Evolutionary conservation across 2,888 invertebrate genomes (phyloP).

Genomic region (Caenorhabditis sinica): DNA sequence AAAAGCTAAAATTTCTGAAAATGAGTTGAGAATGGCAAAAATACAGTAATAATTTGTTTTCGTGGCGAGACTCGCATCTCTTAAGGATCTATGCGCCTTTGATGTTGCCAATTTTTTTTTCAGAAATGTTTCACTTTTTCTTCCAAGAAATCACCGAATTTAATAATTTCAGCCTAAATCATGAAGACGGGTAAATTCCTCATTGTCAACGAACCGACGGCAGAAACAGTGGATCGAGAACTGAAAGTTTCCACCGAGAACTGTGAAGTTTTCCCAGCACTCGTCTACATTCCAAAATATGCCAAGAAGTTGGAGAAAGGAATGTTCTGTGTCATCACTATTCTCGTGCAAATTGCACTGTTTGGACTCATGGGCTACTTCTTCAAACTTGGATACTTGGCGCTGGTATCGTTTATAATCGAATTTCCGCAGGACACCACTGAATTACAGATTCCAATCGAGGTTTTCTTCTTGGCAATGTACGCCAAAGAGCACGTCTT

Average conservation of each 20-base stretch:
- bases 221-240: slow-evolving; percentile 27
- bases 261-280: slow-evolving; percentile 43
- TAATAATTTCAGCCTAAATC: neutral
- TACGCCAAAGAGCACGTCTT: slow-evolving; percentile 38
- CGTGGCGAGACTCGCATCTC: neutral
- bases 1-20: too few species aligned
- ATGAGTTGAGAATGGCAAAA: neutral
- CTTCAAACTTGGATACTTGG: slow-evolving; percentile 30
- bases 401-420: neutral
- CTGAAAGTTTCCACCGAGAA: slow-evolving; percentile 13
- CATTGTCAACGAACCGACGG: slow-evolving; percentile 37
- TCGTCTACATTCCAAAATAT: slow-evolving; percentile 36
- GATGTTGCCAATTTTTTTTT: too few species aligned
- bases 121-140: too few species aligned
- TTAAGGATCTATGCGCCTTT: too few species aligned
- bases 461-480: slow-evolving; percentile 16
- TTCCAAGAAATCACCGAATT: neutral
- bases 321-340: slow-evolving; percentile 18
- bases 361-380: slow-evolving; percentile 16
- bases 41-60: neutral
- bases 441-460: slow-evolving; percentile 24
- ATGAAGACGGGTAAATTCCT: slow-evolving; percentile 40
- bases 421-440: neutral
- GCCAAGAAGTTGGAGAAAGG: slow-evolving; percentile 38
- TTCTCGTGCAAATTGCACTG: slow-evolving; percentile 11